A percentile compares a stretch with the other conserved stretches of the same genome.
Conservation (phyloP, 2,113 vertebrate genomes). For the Psammodynastes pulverulentus region DNA sequence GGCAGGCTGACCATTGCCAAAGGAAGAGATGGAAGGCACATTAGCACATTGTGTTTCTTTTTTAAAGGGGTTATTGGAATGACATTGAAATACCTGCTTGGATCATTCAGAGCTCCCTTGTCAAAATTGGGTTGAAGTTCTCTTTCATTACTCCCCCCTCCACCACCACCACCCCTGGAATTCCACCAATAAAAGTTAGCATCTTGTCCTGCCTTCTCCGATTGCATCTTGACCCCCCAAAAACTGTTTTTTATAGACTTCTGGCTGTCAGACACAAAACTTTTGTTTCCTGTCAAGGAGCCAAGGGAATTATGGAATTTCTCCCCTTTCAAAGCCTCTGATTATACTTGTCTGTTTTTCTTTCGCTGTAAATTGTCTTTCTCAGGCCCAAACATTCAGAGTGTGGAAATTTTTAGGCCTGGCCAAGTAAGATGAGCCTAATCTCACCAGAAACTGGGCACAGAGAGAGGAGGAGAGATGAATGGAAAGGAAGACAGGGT, state of each 20-base stretch:
- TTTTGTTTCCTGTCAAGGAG: constrained; percentile 17
- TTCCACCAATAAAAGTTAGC: background rate
- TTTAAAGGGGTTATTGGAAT: background rate
- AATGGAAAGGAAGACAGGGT: background rate
- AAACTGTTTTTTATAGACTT: constrained; percentile 14
- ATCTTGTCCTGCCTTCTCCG: background rate
- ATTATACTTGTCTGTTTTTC: background rate
- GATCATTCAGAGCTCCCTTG: background rate
- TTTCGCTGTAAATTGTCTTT: background rate
- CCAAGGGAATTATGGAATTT: constrained; percentile 11
- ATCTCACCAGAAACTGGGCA: background rate
- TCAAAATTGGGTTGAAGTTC: background rate
- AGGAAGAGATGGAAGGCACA: background rate
- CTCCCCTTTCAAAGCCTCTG: background rate
- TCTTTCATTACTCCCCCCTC: background rate
- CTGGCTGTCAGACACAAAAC: constrained; percentile 14
- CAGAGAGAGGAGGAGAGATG: background rate
- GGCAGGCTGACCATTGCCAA: background rate
- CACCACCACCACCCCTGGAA: background rate
- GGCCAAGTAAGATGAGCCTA: constrained; percentile 1
- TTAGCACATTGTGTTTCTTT: background rate
- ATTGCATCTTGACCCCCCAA: background rate
- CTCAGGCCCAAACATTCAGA: background rate
- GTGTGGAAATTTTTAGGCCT: constrained; percentile 5
- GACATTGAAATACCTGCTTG: background rate